Percentiles rank a stretch among this genome's conserved stretches.
These are phyloP conservation scores for Ptychoptera contaminata DNA, from an alignment of 2,888 invertebrate genomes.

Conservation along the genomic window DNA sequence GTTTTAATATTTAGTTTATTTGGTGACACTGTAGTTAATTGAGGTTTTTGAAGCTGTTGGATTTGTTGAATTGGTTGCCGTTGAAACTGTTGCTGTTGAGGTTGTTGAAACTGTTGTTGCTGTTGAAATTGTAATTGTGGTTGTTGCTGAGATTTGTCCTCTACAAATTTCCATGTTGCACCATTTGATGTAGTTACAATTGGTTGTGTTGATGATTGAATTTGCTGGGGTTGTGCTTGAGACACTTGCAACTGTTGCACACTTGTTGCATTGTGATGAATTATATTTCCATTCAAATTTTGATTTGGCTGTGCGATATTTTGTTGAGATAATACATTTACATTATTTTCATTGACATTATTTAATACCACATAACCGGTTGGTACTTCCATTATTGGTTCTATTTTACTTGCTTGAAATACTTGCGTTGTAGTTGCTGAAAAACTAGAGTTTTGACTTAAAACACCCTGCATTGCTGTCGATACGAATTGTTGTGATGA, in stretches of 20 bases:
- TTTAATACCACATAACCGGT: constrained; percentile 55
- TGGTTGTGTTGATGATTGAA: constrained; percentile 8
- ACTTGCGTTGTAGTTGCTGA: constrained; percentile 66
- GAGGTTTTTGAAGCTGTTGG: constrained; percentile 20
- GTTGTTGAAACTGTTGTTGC: constrained; percentile 7
- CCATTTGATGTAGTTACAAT: constrained; percentile 8
- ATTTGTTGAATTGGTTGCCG: constrained; percentile 3
- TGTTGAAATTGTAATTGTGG: constrained; percentile 8
- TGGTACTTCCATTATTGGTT: constrained; percentile 62
- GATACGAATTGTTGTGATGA: constrained; percentile 76
- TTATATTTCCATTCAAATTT: too few relatives aligned
- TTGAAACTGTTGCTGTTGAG: constrained; percentile 6
- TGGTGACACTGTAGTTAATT: constrained; percentile 17
- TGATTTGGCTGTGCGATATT: neutral
- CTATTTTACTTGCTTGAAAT: constrained; percentile 72
- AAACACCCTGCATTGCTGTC: constrained; percentile 62
- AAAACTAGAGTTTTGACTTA: constrained; percentile 68
- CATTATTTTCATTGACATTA: constrained; percentile 34
- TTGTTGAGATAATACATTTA: constrained; percentile 21
- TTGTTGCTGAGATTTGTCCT: constrained; percentile 1
- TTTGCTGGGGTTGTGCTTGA: constrained; percentile 18
- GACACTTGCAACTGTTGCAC: constrained; percentile 13
- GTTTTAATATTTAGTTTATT: constrained; percentile 11
- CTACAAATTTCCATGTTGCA: constrained; percentile 1
- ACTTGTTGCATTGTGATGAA: constrained; percentile 7